These are phyloP conservation scores for Eupsilia transversa DNA, from an alignment of 2,888 invertebrate genomes.

Conservation along the genomic window DNA sequence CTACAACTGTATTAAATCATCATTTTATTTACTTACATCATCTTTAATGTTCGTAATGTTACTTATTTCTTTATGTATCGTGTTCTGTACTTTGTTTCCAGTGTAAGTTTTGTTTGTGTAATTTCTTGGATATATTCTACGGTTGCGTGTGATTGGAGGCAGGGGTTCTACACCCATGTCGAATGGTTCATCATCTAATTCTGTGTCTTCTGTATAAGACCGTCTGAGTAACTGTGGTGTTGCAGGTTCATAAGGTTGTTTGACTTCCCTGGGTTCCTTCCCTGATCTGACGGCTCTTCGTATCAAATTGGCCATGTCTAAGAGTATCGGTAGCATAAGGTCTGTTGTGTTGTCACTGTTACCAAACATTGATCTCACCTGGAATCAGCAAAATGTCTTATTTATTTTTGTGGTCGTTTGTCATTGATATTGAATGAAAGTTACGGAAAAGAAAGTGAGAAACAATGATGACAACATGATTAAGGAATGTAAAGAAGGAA, in stretches of 20 bases:
- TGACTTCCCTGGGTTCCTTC: constrained; percentile 81
- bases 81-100: constrained; percentile 69
- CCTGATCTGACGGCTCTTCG: constrained; percentile 87
- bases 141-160: constrained; percentile 64
- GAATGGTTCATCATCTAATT: constrained; percentile 79
- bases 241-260: constrained; percentile 68
- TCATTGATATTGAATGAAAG: constrained; percentile 15
- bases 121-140: constrained; percentile 76
- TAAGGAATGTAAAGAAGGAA: not conserved
- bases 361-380: constrained; percentile 91
- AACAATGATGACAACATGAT: constrained; percentile 27
- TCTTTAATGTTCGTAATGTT: constrained; percentile 67
- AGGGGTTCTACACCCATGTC: constrained; percentile 74
- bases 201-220: constrained; percentile 81
- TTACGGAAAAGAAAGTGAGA: constrained; percentile 13
- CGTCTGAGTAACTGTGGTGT: constrained; percentile 81
- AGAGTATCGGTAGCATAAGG: constrained; percentile 91
- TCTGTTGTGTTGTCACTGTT: constrained; percentile 89
- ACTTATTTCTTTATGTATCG: constrained; percentile 59
- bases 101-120: constrained; percentile 66
- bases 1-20: constrained; percentile 1
- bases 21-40: constrained; percentile 72
- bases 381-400: constrained; percentile 72
- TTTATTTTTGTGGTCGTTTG: constrained; percentile 39
- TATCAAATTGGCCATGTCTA: constrained; percentile 92